phyloP scores from a whole-genome alignment of 2,113 vertebrate genomes.

The Peromyscus californicus region DNA sequence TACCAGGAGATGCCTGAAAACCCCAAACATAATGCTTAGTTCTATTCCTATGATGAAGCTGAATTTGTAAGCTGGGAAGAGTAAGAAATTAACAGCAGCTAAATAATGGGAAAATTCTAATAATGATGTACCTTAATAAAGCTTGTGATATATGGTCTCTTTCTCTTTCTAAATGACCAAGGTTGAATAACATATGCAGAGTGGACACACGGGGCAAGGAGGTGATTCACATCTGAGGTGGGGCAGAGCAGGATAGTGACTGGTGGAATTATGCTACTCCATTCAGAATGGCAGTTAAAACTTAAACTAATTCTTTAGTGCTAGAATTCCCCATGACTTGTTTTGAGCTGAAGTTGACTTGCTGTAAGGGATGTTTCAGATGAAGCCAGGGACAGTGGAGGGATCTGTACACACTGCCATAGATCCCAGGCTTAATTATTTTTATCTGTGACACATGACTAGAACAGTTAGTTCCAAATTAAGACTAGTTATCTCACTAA shows the following conservation, averaged over 20 bases:
- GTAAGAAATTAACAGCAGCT: background rate
- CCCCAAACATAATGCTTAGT: background rate
- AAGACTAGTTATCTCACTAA: background rate
- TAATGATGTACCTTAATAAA: too few species aligned
- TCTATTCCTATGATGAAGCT: background rate
- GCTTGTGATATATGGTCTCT: background rate
- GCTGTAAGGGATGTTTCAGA: background rate
- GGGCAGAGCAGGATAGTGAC: too few species aligned
- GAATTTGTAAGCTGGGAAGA: background rate
- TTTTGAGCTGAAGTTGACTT: background rate
- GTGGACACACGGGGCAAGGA: background rate
- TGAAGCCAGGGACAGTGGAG: background rate
- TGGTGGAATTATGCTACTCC: too few species aligned
- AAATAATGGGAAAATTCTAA: background rate
- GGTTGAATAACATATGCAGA: background rate
- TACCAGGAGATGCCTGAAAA: background rate
- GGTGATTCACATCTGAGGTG: background rate
- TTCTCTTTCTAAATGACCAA: background rate
- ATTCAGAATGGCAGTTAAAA: background rate
- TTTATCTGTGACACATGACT: background rate
- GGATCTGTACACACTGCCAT: background rate
- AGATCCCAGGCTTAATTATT: background rate
- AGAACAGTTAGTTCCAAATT: conserved; percentile 21
- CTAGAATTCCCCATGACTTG: background rate
- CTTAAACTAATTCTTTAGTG: background rate